Evolutionary conservation across 2,113 vertebrate genomes (phyloP), one percentile per base, ranked within the genome.

Genomic region (Centropus bengalensis): DNA sequence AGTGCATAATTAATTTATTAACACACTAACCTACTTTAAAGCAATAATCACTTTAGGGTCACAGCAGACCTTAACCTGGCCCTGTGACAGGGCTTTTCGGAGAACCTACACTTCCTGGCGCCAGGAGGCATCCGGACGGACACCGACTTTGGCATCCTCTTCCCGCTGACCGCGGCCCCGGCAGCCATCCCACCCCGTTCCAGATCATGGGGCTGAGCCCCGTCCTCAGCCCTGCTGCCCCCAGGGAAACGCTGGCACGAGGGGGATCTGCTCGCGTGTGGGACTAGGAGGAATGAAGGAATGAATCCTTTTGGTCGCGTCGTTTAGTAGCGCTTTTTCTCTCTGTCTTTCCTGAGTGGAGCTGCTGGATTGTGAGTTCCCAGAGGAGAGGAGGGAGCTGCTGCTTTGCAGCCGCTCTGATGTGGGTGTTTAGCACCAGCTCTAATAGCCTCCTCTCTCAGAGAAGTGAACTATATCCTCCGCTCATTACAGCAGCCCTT

Each of bases 21-120:
- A 75, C 96, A 96, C 76, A 94, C 64, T 96, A 96, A 96, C 96
- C 96, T 96, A 96, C 95, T 96, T 96, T 92, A 71, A 93, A 83
- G 82, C 6, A 13, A 51, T 95, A 95, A 94, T 92, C 86, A 60
- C 94, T 90, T 81, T 3, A 81, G 82, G 95, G 95, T 96, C 94
- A 94, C 59, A 55, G 86, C 45, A 54, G 28, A 86, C 88, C 92
- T 88, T 82, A 88, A 62, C 54, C 47, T 86, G 80, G 73, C 71
- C 56, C 59, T 4, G 0, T 47, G 32, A 77, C 52, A 63, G 51
- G n/a, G 6, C 10, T 51, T 94, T 94, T 56, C 60, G 42, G 80
- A 62, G 80, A 78, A 11, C 9, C 27, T 15, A 7, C 59, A 64
- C 52, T 68, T 71, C 82, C 59, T 0, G 3, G 51, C 1, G 1